Conservation (phyloP, 2,888 invertebrate species). For the Oligia strigilis region DNA sequence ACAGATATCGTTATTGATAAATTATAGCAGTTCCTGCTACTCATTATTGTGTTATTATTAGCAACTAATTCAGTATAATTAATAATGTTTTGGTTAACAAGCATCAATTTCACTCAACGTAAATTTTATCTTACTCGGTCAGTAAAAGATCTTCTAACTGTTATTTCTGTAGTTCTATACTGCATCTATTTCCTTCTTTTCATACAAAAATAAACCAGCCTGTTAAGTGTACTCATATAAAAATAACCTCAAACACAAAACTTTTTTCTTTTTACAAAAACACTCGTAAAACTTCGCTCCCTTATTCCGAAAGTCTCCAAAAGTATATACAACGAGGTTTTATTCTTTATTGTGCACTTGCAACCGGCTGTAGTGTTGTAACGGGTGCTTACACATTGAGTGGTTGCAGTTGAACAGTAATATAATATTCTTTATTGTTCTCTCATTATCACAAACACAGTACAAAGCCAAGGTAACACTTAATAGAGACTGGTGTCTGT, state of each 20-base stretch:
- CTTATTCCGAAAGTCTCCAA: slow-evolving; percentile 30
- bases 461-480: too few species aligned
- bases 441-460: too few species aligned
- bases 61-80: not conserved
- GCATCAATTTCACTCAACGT: not conserved
- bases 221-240: not conserved
- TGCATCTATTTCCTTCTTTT: not conserved
- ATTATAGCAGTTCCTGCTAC: not conserved
- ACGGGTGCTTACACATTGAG: not conserved
- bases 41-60: not conserved
- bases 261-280: not conserved
- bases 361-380: slow-evolving; percentile 17
- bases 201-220: not conserved
- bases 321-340: slow-evolving; percentile 40
- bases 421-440: too few species aligned
- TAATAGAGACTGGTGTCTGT: too few species aligned
- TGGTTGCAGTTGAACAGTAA: not conserved
- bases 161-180: not conserved
- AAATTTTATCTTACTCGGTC: not conserved
- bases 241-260: not conserved
- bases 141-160: not conserved
- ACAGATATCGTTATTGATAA: not conserved
- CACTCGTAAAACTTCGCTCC: not conserved
- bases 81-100: not conserved
- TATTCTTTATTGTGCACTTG: slow-evolving; percentile 36